These are phyloP conservation scores for Bovichtus variegatus DNA, from an alignment of 2,797 vertebrate genomes.

Conservation along the genomic window DNA sequence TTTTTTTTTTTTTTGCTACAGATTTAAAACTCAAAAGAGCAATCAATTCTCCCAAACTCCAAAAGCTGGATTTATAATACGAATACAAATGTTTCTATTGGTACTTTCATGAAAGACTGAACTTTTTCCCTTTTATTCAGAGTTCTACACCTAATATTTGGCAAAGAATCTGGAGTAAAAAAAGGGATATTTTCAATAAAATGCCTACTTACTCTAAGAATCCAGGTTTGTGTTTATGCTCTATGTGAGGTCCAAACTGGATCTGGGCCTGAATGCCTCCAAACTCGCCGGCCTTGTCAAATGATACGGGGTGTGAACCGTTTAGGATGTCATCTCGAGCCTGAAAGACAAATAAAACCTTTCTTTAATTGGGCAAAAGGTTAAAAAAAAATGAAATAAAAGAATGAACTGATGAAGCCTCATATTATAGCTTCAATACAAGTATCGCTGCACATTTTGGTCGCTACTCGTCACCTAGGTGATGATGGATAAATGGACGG, in stretches of 20 bases:
- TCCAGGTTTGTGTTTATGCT: constrained; percentile 98
- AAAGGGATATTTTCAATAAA: neutral
- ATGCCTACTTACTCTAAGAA: constrained; percentile 97
- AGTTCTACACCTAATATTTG: neutral
- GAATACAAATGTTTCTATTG: neutral
- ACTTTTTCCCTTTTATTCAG: neutral
- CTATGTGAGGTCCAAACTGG: constrained; percentile 97
- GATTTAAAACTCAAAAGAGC: constrained; percentile 6
- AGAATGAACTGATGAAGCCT: neutral
- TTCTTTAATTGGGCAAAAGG: neutral
- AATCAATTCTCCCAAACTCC: neutral
- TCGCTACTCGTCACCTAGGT: neutral
- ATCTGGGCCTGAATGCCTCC: constrained; percentile 98
- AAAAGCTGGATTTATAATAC: neutral
- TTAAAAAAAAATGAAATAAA: neutral
- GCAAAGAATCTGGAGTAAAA: neutral
- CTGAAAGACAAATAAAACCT: constrained; percentile 75
- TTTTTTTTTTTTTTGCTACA: neutral
- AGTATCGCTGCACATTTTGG: neutral
- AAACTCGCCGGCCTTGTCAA: constrained; percentile 98
- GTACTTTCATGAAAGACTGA: neutral
- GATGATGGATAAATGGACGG: neutral
- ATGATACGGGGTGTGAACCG: constrained; percentile 97
- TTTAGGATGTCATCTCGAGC: constrained; percentile 98
- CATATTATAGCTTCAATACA: neutral